Percentiles rank a stretch among this genome's conserved stretches.
These are phyloP conservation scores for Lophotriccus pileatus DNA, from an alignment of 2,797 vertebrate genomes.

Conservation along the genomic window DNA sequence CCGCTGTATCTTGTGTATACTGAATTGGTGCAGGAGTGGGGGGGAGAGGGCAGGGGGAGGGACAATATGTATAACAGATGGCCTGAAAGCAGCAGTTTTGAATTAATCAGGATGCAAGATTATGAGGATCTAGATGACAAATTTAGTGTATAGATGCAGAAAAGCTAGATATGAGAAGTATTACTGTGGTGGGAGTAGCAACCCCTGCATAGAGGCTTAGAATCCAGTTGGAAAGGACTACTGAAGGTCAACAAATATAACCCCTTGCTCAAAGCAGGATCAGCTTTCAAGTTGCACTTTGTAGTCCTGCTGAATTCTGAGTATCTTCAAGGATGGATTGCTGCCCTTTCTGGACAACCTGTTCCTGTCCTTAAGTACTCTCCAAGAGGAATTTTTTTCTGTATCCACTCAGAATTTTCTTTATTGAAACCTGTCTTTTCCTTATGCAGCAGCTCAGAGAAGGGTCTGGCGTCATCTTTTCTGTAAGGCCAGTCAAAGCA, in stretches of 20 bases:
- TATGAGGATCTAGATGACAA: slow-evolving; percentile 40
- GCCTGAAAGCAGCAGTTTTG: slow-evolving; percentile 28
- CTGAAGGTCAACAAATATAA: background rate
- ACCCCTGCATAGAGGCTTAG: background rate
- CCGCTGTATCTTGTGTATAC: background rate
- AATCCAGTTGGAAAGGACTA: background rate
- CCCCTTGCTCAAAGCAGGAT: background rate
- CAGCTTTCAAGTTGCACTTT: background rate
- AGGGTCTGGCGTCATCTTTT: background rate
- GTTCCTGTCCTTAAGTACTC: background rate
- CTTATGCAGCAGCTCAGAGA: background rate
- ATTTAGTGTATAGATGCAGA: slow-evolving; percentile 48
- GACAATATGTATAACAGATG: slow-evolving; percentile 36
- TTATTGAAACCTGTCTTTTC: background rate
- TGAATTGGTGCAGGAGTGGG: accelerated
- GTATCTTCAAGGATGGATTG: background rate
- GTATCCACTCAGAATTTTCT: background rate
- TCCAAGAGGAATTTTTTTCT: background rate
- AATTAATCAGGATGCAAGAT: slow-evolving; percentile 51
- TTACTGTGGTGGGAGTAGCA: background rate
- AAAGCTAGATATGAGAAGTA: slow-evolving; percentile 1
- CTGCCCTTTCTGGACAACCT: background rate
- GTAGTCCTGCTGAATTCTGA: background rate
- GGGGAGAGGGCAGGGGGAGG: too few relatives aligned
- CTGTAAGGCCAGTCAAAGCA: background rate